These are phyloP conservation scores for Crocuta crocuta DNA, from an alignment of 2,113 vertebrate genomes.

Conservation along the genomic window DNA sequence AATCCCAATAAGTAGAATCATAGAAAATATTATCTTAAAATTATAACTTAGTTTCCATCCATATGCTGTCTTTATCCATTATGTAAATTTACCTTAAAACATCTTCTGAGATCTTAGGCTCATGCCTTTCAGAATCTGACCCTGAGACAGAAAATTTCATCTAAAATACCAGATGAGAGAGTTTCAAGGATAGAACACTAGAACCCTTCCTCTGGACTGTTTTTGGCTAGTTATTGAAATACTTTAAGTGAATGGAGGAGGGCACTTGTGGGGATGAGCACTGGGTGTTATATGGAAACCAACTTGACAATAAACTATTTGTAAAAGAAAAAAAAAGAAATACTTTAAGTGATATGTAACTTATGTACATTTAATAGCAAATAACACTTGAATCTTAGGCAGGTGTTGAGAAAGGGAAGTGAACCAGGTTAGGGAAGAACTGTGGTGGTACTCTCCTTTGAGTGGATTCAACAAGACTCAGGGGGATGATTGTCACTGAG, in stretches of 20 bases:
- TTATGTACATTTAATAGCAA: background rate
- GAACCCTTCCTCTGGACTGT: background rate
- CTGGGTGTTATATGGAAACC: no score
- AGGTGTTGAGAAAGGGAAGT: background rate
- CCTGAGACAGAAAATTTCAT: background rate
- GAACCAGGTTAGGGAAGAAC: background rate
- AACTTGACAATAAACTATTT: no score
- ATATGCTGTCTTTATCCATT: background rate
- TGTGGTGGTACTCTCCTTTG: background rate
- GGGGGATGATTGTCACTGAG: no score
- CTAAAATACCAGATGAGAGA: background rate
- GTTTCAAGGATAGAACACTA: background rate
- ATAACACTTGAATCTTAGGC: background rate
- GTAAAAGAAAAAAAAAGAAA: background rate
- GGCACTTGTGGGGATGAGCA: no score
- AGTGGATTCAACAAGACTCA: background rate
- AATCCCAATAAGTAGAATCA: background rate
- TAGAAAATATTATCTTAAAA: background rate
- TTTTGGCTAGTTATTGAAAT: background rate
- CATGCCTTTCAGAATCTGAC: background rate
- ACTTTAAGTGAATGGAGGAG: background rate
- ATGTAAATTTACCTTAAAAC: background rate
- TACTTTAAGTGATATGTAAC: background rate
- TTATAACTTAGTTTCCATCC: background rate
- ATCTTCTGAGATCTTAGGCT: background rate